phyloP scores from a whole-genome alignment of 2,113 vertebrate species.

The Poeciliopsis retropinna region DNA sequence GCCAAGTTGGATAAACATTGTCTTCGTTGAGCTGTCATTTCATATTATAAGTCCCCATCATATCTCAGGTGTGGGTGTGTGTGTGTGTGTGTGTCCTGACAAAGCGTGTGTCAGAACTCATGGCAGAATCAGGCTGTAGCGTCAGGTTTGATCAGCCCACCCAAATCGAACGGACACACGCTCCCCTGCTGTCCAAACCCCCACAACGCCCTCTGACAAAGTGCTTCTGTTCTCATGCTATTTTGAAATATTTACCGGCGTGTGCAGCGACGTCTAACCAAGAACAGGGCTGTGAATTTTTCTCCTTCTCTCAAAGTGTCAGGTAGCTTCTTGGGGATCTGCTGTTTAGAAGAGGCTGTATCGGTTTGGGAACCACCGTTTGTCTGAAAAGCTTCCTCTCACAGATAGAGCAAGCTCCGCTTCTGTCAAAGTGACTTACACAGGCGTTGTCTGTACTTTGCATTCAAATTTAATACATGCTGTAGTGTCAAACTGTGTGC shows the following conservation, averaged over 20 bases:
- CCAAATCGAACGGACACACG: conserved; percentile 41
- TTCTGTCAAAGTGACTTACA: neutral
- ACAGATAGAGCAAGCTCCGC: neutral
- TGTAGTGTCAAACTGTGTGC: no score
- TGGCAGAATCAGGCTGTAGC: conserved; percentile 65
- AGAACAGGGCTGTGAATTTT: conserved; percentile 41
- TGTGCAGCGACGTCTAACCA: conserved; percentile 48
- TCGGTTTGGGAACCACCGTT: conserved; percentile 39
- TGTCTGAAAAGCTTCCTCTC: conserved; percentile 44
- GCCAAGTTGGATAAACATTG: conserved; percentile 10
- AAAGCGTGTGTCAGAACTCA: conserved; percentile 34
- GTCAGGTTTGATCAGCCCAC: conserved; percentile 56
- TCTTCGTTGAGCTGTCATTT: conserved; percentile 34
- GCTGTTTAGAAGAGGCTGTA: conserved; percentile 46
- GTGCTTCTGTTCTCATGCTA: conserved; percentile 41
- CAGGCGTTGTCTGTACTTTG: neutral
- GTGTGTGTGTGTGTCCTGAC: conserved; percentile 29
- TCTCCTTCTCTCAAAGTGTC: conserved; percentile 54
- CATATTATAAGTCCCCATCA: conserved; percentile 8
- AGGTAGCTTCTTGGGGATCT: conserved; percentile 53
- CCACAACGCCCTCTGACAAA: conserved; percentile 17
- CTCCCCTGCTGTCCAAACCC: conserved; percentile 34
- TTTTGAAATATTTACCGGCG: conserved; percentile 54
- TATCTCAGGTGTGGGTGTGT: conserved; percentile 41
- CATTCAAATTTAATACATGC: neutral